These are phyloP conservation scores for Tetropium fuscum DNA, from an alignment of 2,888 invertebrate genomes.

Conservation along the genomic window DNA sequence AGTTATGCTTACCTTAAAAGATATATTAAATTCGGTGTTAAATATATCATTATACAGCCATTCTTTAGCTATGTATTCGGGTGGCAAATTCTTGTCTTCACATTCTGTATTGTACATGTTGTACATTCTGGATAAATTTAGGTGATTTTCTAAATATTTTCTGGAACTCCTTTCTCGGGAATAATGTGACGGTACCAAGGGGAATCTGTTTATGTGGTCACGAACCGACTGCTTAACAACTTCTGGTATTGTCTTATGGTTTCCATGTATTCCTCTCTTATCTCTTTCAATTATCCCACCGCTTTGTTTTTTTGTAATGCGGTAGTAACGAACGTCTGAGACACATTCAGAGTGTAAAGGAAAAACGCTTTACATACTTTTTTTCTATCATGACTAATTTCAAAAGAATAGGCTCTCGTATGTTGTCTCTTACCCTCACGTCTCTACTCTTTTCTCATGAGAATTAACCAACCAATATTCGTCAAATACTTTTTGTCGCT, in stretches of 20 bases:
- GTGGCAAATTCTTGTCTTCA: constrained; percentile 13
- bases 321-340: constrained; percentile 30
- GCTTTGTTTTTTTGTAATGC: constrained; percentile 28
- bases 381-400: constrained; percentile 21
- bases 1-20: too few relatives aligned
- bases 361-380: too few relatives aligned
- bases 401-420: constrained; percentile 25
- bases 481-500: too few relatives aligned
- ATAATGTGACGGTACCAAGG: constrained; percentile 29
- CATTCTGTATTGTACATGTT: constrained; percentile 28
- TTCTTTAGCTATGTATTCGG: background rate
- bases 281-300: constrained; percentile 30
- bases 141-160: constrained; percentile 27
- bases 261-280: constrained; percentile 34
- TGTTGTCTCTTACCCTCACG: constrained; percentile 21
- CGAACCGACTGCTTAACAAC: constrained; percentile 29
- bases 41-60: constrained; percentile 29
- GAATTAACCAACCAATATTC: too few relatives aligned
- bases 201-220: constrained; percentile 31
- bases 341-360: constrained; percentile 27
- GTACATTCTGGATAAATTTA: constrained; percentile 32
- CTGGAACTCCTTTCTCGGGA: constrained; percentile 22
- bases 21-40: constrained; percentile 29
- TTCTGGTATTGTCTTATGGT: constrained; percentile 27
- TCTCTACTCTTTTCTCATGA: too few relatives aligned